A percentile compares a stretch with the other conserved stretches of the same genome.
These are phyloP conservation scores for Sphaerophoria rueppellii DNA, from an alignment of 2,888 invertebrate species.

Conservation along the genomic window DNA sequence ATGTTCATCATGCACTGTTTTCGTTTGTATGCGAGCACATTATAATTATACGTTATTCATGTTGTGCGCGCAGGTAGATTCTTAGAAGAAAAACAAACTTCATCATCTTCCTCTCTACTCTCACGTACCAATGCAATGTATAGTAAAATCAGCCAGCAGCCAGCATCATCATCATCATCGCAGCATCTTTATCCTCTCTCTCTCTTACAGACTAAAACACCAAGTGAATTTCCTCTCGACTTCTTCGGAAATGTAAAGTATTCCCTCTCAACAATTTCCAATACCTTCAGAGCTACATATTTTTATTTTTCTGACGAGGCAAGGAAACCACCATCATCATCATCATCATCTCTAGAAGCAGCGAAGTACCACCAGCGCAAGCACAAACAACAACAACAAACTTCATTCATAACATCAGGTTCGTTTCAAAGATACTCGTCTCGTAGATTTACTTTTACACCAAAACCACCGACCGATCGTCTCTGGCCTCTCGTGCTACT, in stretches of 20 bases:
- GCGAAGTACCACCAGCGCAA: conserved; percentile 22
- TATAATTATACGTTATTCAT: conserved; percentile 51
- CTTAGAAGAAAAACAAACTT: conserved; percentile 11
- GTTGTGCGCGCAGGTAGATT: conserved; percentile 61
- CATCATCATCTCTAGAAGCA: background rate
- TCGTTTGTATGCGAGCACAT: conserved; percentile 21
- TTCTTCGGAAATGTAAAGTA: too few relatives aligned
- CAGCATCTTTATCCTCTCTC: conserved; percentile 37
- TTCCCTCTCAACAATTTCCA: background rate
- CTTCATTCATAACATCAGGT: conserved; percentile 75
- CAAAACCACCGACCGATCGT: conserved; percentile 3
- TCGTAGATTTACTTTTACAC: background rate
- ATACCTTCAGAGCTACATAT: conserved; percentile 31
- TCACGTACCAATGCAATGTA: conserved; percentile 29
- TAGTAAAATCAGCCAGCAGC: conserved; percentile 41
- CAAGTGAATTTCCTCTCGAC: conserved; percentile 32
- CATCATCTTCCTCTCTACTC: conserved; percentile 30
- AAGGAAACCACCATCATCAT: conserved; percentile 20
- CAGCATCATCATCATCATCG: conserved; percentile 46
- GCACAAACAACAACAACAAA: conserved; percentile 63
- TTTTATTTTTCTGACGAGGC: conserved; percentile 34
- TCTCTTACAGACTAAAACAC: conserved; percentile 31
- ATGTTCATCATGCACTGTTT: background rate
- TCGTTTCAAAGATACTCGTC: conserved; percentile 27
- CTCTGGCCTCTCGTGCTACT: conserved; percentile 46